Conservation (phyloP, 1,140 invertebrate species). For the Anoplophora glabripennis region DNA sequence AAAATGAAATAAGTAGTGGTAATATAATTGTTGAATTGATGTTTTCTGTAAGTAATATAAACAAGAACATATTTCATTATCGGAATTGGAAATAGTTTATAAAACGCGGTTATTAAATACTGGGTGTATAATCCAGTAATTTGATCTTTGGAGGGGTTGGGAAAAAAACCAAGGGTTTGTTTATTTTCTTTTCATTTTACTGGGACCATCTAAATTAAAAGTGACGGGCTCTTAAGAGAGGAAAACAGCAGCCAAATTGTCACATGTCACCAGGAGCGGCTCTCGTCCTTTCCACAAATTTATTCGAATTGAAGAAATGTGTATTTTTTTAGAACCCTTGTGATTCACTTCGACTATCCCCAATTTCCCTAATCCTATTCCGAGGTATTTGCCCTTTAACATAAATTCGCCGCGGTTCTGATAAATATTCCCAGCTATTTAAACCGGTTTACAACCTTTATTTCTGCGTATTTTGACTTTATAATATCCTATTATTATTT, state of each 20-base stretch:
- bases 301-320: constrained; percentile 41
- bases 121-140: too few relatives aligned
- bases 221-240: constrained; percentile 36
- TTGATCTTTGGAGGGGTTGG: too few relatives aligned
- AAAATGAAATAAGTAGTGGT: too few relatives aligned
- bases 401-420: constrained; percentile 3
- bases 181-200: constrained; percentile 6
- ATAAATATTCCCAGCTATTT: constrained; percentile 1
- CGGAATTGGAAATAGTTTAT: too few relatives aligned
- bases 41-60: too few relatives aligned
- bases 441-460: constrained; percentile 5
- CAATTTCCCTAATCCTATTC: constrained; percentile 10
- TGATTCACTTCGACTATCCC: constrained; percentile 3
- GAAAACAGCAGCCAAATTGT: constrained; percentile 33
- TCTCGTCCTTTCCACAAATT: constrained; percentile 31
- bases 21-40: too few relatives aligned
- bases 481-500: too few relatives aligned
- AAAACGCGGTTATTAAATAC: too few relatives aligned
- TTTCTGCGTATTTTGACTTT: too few relatives aligned
- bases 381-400: neutral
- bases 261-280: constrained; percentile 31
- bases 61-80: too few relatives aligned
- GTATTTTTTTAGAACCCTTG: constrained; percentile 27
- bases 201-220: constrained; percentile 35
- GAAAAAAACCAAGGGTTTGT: too few relatives aligned